A percentile compares a stretch with the other conserved stretches of the same genome.
Conservation (phyloP, 1,140 invertebrate genomes). For the Whitmania pigra region DNA sequence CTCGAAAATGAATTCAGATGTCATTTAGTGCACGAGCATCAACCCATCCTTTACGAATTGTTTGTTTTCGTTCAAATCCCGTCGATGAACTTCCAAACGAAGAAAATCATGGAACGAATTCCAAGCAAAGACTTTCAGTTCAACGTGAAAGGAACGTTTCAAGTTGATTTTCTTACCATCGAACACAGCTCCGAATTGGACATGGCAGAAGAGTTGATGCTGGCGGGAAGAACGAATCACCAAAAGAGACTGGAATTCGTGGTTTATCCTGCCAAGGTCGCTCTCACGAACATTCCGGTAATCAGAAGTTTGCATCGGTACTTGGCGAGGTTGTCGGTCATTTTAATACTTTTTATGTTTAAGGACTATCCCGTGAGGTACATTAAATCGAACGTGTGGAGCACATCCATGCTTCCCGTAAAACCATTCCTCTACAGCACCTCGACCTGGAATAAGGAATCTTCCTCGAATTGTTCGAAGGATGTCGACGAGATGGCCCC, state of each 20-base stretch:
- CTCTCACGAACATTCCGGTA: no score
- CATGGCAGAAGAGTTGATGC: conserved; percentile 29
- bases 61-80: conserved; percentile 23
- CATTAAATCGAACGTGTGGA: conserved; percentile 17
- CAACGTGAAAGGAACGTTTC: conserved; percentile 18
- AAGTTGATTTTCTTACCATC: conserved; percentile 19
- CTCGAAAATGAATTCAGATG: conserved; percentile 25
- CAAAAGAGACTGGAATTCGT: no score
- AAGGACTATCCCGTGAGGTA: conserved; percentile 10
- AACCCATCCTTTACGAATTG: conserved; percentile 23
- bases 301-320: no score
- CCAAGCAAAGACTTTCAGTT: conserved; percentile 17
- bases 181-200: conserved; percentile 25
- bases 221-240: conserved; percentile 25
- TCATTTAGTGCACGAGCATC: conserved; percentile 20
- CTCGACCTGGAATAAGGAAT: conserved; percentile 21
- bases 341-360: no score
- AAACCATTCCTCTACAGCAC: conserved; percentile 23
- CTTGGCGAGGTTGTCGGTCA: no score
- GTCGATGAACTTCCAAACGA: conserved; percentile 14
- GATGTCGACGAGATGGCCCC: conserved; percentile 23
- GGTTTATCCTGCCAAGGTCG: no score
- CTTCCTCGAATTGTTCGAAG: conserved; percentile 24
- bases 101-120: conserved; percentile 10
- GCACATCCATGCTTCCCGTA: conserved; percentile 19